These are phyloP conservation scores for Trematomus loennbergii DNA, from an alignment of 2,113 vertebrate species.

Conservation along the genomic window DNA sequence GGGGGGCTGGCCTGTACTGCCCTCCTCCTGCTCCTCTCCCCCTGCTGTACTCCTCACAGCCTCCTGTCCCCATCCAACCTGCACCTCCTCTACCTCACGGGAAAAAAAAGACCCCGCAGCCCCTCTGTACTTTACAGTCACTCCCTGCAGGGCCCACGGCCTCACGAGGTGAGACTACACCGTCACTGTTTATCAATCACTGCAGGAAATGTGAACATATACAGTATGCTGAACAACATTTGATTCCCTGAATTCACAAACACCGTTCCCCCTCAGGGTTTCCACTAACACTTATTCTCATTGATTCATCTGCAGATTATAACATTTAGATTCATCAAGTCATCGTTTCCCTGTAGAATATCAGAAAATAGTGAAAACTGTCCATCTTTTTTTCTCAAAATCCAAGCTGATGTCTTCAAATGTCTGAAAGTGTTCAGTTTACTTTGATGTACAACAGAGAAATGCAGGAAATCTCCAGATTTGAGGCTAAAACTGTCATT, in stretches of 20 bases:
- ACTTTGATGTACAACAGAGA: too few relatives aligned
- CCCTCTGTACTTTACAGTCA: conserved; percentile 32
- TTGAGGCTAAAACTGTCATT: too few relatives aligned
- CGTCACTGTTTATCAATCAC: neutral
- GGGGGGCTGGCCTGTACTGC: conserved; percentile 41
- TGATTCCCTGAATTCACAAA: neutral
- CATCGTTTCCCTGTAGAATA: too few relatives aligned
- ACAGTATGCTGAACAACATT: neutral
- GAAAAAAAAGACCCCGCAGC: conserved; percentile 59
- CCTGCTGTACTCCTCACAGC: conserved; percentile 52
- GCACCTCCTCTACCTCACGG: conserved; percentile 43
- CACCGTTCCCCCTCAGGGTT: neutral
- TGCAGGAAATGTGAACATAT: neutral
- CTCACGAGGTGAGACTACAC: conserved; percentile 64
- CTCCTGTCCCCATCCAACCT: conserved; percentile 43
- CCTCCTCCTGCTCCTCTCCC: conserved; percentile 35
- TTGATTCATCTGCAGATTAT: too few relatives aligned
- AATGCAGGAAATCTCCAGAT: too few relatives aligned
- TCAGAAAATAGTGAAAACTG: too few relatives aligned
- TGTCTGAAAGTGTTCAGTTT: too few relatives aligned
- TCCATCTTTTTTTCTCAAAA: too few relatives aligned
- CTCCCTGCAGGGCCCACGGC: conserved; percentile 59
- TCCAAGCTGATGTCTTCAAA: too few relatives aligned
- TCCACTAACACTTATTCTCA: too few relatives aligned
- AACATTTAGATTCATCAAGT: too few relatives aligned